Percentiles rank a stretch among this genome's conserved stretches.
These are phyloP conservation scores for Zaprionus kolodkinae DNA, from an alignment of 1,140 invertebrate species.

Conservation along the genomic window DNA sequence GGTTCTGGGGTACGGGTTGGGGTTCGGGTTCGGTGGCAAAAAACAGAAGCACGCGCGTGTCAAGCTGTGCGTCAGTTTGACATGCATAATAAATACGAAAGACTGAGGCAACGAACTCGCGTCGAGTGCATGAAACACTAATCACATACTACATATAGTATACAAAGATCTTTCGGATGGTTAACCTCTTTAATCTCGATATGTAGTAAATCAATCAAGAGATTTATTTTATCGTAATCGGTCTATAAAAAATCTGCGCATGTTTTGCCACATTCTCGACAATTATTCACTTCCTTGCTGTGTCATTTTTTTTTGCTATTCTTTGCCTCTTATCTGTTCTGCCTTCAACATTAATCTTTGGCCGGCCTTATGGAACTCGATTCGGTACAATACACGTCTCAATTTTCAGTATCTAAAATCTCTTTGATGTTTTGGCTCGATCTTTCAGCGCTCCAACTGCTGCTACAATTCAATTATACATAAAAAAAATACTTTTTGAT, in stretches of 20 bases:
- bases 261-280: conserved; percentile 21
- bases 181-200: background rate
- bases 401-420: conserved; percentile 60
- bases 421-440: conserved; percentile 50
- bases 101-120: conserved; percentile 28
- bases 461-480: conserved; percentile 72
- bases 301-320: conserved; percentile 27
- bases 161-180: background rate
- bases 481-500: conserved; percentile 51
- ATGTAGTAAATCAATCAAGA: background rate
- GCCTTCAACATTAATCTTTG: conserved; percentile 67
- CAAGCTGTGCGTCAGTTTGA: conserved; percentile 37
- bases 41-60: conserved; percentile 65
- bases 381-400: conserved; percentile 34
- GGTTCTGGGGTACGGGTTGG: conserved; percentile 23
- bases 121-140: background rate
- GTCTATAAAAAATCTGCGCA: conserved; percentile 9
- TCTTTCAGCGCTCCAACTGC: conserved; percentile 53
- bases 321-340: conserved; percentile 26
- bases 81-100: conserved; percentile 38
- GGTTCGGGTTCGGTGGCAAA: conserved; percentile 44
- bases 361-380: conserved; percentile 11
- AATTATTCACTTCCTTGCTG: conserved; percentile 56
- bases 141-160: background rate
- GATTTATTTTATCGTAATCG: conserved; percentile 4